Evolutionary conservation across 2,888 invertebrate species (phyloP), one percentile per base, ranked within the genome.

Genomic region (Agrochola macilenta): DNA sequence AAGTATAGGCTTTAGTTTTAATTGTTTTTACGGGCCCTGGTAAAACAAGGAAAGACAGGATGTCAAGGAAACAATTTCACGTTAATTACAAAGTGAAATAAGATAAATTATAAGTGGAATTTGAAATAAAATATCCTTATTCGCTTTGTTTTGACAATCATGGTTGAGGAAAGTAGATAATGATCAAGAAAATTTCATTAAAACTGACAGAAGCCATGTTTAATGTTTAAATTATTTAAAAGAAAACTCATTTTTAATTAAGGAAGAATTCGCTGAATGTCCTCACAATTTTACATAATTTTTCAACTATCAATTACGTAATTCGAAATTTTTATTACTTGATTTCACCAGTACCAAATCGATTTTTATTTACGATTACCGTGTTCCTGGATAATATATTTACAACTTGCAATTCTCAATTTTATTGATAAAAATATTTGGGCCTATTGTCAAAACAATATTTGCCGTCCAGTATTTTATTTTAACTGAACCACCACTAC

Each of bases 81-180:
- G 46, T 39, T 54, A 73, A 39, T 63, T 39, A 49, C 14, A 57
- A 78, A 63, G 17, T 61, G 3, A 43, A 77, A 76, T 39, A 74
- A 17, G 43, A 30, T n/a, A 9, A 2, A 9, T 20, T 35, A n/a
- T 5, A 57, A 49, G 49, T 30, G 23, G 9, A 46, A 65, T 9
- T 11, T 46, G 11, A n/a, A 46, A 65, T 1, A 35, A 46, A 71
- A n/a, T 74, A 35, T 54, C 12, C n/a, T n/a, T 26, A 46, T 54
- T 65, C 12, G 17, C 14, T 68, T 57, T 57, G 26, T 39, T 69
- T 79, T 23, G 26, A 46, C 26, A 49, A 14, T 57, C 35, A 39
- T 23, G 1, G 46, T 46, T 35, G 26, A 69, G 49, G 30, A 52
- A 70, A 60, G 11, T 30, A 68, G 46, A 46, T 46, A 52, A 7